Evolutionary conservation across 1,140 invertebrate species (phyloP), one percentile per base, ranked within the genome.

Genomic region (Tigriopus japonicus): DNA sequence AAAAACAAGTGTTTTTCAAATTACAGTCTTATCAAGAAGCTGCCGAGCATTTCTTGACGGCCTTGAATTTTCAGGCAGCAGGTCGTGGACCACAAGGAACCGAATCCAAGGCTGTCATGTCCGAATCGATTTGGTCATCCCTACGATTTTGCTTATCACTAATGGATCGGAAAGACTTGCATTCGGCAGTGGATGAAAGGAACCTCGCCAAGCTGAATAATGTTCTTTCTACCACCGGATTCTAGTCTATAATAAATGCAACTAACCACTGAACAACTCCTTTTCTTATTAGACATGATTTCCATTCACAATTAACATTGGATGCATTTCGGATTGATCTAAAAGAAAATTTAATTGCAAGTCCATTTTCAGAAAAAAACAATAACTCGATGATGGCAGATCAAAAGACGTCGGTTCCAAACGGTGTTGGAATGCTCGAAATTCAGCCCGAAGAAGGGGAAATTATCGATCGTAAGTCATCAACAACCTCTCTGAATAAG

Each of bases 21-120:
- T 65, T 41, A 60, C 59, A 43, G 42, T 64, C 67, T 75, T 75
- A 42, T 65, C 86, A 83, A 68, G 86, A 98, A 77, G 93, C 94
- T 10, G 87, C 85, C 41, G 92, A 96, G 73, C 94, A 98, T 73
- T 85, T 98, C 65, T 69, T 98, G 21, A 82, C 82, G 14, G 92
- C 93, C 0, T 74, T 98, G 9, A 93, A 93, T 74, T 84, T 93
- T 71, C 93, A 98, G 75, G 79, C 83, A 15, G 80, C 84, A 67
- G 87, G 85, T 35, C 79, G 72, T 71, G 81, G 72, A 60, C 71
- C 66, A 62, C 75, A 68, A 49, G 70, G 68, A 9, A 35, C 28
- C 28, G n/a, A 17, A 21, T 15, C n/a, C 2, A 49, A 49, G 45
- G 45, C 45, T 12, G 45, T 49, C 10, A 49, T 49, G 45, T 49